Percentiles rank a stretch among this genome's conserved stretches.
Evolutionary conservation across 2,797 vertebrate species (phyloP).

Genomic region (Decapterus maruadsi): DNA sequence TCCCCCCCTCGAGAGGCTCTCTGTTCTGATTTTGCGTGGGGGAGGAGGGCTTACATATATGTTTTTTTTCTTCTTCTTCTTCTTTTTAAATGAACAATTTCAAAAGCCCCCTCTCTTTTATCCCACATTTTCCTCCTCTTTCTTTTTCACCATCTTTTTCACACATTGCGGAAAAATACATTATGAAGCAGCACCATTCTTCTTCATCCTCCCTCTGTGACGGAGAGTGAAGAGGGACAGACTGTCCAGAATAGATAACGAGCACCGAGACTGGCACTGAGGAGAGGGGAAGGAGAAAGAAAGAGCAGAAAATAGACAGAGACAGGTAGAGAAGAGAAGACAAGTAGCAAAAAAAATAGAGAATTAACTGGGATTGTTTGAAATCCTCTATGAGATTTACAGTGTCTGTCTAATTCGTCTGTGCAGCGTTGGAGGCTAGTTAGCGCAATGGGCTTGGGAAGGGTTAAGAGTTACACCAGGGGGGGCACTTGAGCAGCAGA

Average conservation of each 20-base stretch:
- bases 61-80: conserved; percentile 5
- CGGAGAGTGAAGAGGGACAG: conserved; percentile 74
- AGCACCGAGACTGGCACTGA: conserved; percentile 59
- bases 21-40: conserved; percentile 59
- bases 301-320: conserved; percentile 37
- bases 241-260: conserved; percentile 81
- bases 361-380: conserved; percentile 60
- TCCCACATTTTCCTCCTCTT: conserved; percentile 25
- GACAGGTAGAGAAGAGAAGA: conserved; percentile 44
- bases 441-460: conserved; percentile 61
- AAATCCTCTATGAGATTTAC: conserved; percentile 48
- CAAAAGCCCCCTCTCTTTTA: conserved; percentile 13
- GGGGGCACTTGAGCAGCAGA: conserved; percentile 69
- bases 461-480: conserved; percentile 70
- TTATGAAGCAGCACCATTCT: conserved; percentile 78
- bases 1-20: conserved; percentile 43
- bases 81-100: conserved; percentile 43
- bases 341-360: conserved; percentile 25
- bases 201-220: conserved; percentile 72
- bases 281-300: conserved; percentile 25
- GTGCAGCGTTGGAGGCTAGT: conserved; percentile 52
- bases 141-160: conserved; percentile 51
- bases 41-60: conserved; percentile 38
- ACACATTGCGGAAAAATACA: conserved; percentile 67
- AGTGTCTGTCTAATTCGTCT: conserved; percentile 50